Evolutionary conservation across 2,888 invertebrate species (phyloP).

Genomic region (Andrena chrysosceles): DNA sequence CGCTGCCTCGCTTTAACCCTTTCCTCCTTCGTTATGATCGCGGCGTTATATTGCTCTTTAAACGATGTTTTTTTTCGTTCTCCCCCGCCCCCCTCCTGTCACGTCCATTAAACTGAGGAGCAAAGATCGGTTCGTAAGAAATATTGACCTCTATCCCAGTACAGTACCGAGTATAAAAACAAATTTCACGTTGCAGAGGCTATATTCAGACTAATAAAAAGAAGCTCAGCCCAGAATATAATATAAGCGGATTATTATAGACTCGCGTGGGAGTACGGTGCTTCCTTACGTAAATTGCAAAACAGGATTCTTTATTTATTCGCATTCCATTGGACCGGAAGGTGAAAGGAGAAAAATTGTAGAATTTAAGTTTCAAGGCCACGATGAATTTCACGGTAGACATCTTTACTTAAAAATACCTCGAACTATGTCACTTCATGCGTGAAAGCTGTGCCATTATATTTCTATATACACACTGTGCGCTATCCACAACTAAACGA

Average conservation of each 20-base stretch:
- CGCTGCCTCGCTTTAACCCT: slow-evolving; percentile 50
- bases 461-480: no score
- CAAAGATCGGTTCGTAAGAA: slow-evolving; percentile 29
- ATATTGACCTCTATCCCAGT: slow-evolving; percentile 2
- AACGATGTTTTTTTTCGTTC: slow-evolving; percentile 25
- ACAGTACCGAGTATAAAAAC: not conserved
- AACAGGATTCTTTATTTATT: no score
- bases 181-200: not conserved
- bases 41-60: slow-evolving; percentile 51
- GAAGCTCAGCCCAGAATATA: not conserved
- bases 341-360: no score
- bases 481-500: no score
- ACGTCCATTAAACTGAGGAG: slow-evolving; percentile 15
- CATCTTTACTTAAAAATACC: no score
- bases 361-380: no score
- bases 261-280: no score
- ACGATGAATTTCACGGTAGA: no score
- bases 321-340: no score
- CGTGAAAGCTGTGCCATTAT: no score
- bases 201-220: not conserved
- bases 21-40: slow-evolving; percentile 46
- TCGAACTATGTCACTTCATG: no score
- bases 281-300: no score
- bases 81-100: not conserved
- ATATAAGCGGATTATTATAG: slow-evolving; percentile 1